Evolutionary conservation across 2,797 vertebrate species (phyloP).

Genomic region (Sorex maritimensis): DNA sequence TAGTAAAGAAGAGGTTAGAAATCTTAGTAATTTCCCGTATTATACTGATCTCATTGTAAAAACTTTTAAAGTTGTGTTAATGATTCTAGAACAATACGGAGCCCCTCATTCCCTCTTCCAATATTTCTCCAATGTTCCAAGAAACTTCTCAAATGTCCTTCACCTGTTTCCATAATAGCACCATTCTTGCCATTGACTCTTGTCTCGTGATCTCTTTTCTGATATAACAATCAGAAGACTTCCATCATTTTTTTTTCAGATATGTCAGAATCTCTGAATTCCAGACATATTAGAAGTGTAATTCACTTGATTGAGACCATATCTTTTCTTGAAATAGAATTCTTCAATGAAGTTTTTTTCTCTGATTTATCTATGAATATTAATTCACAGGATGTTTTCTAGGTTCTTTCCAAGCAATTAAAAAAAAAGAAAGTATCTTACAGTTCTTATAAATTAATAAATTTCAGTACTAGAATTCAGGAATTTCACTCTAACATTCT

Average conservation of each 20-base stretch:
- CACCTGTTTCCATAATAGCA: neutral
- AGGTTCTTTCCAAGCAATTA: neutral
- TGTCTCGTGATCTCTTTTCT: neutral
- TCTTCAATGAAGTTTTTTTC: neutral
- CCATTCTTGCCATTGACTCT: neutral
- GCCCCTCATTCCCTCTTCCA: neutral
- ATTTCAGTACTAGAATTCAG: neutral
- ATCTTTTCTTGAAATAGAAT: neutral
- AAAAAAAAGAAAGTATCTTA: too few species aligned
- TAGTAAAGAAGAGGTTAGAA: neutral
- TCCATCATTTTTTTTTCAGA: neutral
- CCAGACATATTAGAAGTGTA: too few species aligned
- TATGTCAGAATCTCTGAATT: neutral
- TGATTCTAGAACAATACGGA: neutral
- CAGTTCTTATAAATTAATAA: neutral
- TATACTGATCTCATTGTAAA: neutral
- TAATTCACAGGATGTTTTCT: neutral
- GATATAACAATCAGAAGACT: neutral
- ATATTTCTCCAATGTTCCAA: neutral
- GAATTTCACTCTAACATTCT: neutral
- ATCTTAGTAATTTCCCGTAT: neutral
- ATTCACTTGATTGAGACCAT: neutral
- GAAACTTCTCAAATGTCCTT: neutral
- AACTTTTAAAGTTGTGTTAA: constrained; percentile 28
- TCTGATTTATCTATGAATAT: neutral